A percentile compares a stretch with the other conserved stretches of the same genome.
Evolutionary conservation across 1,140 invertebrate species (phyloP).

Genomic region (Calephelis virginiensis): DNA sequence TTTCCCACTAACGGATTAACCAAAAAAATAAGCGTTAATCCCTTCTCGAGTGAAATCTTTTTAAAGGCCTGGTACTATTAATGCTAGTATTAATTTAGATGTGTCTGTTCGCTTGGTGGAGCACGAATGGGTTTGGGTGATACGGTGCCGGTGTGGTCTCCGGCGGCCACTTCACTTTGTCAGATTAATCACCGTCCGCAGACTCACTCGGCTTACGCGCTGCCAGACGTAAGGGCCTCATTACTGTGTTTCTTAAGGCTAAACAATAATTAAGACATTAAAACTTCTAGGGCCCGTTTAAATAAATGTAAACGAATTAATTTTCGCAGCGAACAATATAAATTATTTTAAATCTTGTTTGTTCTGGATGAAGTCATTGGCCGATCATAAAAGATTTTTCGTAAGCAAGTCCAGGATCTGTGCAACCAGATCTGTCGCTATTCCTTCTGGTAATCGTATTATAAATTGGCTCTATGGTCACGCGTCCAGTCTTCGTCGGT

Average conservation of each 20-base stretch:
- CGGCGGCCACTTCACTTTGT: slow-evolving; percentile 54
- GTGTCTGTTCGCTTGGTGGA: slow-evolving; percentile 32
- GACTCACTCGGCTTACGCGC: slow-evolving; percentile 70
- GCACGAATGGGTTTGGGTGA: slow-evolving; percentile 31
- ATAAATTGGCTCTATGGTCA: slow-evolving; percentile 64
- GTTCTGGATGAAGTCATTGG: slow-evolving; percentile 37
- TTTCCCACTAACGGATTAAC: slow-evolving; percentile 61
- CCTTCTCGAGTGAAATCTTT: slow-evolving; percentile 58
- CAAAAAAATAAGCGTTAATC: slow-evolving; percentile 56
- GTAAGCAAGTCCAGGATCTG: slow-evolving; percentile 50
- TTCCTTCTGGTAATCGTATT: slow-evolving; percentile 72
- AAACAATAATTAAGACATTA: slow-evolving; percentile 75
- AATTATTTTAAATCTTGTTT: slow-evolving; percentile 32
- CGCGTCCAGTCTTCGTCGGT: slow-evolving; percentile 56
- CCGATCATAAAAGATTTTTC: slow-evolving; percentile 35
- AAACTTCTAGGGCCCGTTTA: slow-evolving; percentile 49
- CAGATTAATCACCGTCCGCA: slow-evolving; percentile 62
- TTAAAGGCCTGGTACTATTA: slow-evolving; percentile 57
- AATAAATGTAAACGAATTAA: slow-evolving; percentile 57
- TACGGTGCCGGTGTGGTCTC: slow-evolving; percentile 44
- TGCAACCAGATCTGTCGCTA: slow-evolving; percentile 59
- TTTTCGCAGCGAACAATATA: slow-evolving; percentile 28
- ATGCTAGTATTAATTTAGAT: slow-evolving; percentile 50
- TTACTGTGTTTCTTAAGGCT: slow-evolving; percentile 70
- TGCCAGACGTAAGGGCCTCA: slow-evolving; percentile 61